phyloP scores from a whole-genome alignment of 2,113 vertebrate species.

The Sardina pilchardus region DNA sequence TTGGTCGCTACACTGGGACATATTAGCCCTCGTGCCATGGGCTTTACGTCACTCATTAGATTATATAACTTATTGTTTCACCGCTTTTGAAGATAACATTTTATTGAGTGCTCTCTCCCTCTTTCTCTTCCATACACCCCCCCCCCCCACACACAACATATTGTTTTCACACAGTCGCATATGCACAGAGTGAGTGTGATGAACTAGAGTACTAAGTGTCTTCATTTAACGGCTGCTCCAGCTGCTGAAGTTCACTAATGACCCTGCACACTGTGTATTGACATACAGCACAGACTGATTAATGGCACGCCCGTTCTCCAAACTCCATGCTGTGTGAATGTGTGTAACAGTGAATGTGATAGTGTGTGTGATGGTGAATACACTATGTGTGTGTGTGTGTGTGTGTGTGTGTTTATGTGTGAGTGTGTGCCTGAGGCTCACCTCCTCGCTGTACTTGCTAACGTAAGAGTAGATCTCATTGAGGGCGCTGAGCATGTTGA shows the following conservation, averaged over 20 bases:
- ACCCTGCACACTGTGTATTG: not conserved
- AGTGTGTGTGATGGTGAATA: not conserved
- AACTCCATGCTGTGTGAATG: not conserved
- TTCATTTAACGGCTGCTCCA: not conserved
- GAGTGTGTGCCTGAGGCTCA: constrained; percentile 56
- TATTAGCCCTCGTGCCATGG: not conserved
- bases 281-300: not conserved
- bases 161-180: not conserved
- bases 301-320: not conserved
- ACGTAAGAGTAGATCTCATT: constrained; percentile 98
- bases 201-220: not conserved
- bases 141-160: not conserved
- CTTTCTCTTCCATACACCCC: not conserved
- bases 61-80: too few relatives aligned
- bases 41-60: too few relatives aligned
- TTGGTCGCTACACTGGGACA: not conserved
- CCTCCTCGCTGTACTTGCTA: constrained; percentile 98
- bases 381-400: not conserved
- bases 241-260: constrained; percentile 6
- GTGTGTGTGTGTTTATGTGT: constrained; percentile 13
- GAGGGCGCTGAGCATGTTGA: constrained; percentile 96
- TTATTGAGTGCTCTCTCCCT: too few relatives aligned
- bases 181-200: not conserved
- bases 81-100: too few relatives aligned
- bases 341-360: not conserved